Conservation (phyloP, 2,888 invertebrate genomes). For the Oscheius sp. region DNA sequence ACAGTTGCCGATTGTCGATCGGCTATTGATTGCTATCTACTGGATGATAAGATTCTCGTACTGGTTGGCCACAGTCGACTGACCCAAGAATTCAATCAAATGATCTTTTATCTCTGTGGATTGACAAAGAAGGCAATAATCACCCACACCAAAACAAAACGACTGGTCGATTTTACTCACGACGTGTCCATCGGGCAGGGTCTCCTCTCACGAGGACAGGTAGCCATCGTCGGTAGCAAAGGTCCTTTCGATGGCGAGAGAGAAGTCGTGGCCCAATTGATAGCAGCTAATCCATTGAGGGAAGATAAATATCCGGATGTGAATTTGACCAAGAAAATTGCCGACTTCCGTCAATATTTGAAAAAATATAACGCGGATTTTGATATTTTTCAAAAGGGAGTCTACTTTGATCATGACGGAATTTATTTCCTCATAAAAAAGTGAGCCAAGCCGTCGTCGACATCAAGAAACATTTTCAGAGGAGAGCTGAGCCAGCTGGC, state of each 20-base stretch:
- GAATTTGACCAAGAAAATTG: not conserved
- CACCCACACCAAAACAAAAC: not conserved
- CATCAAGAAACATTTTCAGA: not conserved
- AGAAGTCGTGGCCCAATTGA: not conserved
- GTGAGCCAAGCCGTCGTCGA: not conserved
- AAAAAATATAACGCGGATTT: not conserved
- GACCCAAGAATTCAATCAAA: not conserved
- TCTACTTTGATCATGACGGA: not conserved
- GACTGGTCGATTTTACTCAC: not conserved
- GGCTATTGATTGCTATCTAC: not conserved
- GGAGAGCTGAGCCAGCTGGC: not conserved
- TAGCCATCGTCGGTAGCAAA: not conserved
- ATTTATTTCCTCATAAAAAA: conserved; percentile 5
- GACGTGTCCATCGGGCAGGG: not conserved
- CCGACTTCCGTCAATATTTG: not conserved
- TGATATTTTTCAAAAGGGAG: not conserved
- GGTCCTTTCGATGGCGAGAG: not conserved
- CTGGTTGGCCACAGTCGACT: not conserved
- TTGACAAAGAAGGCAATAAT: not conserved
- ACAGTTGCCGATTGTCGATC: not conserved
- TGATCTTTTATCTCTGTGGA: conserved; percentile 3
- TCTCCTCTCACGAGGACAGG: not conserved
- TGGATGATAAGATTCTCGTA: not conserved
- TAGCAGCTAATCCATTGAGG: not conserved
- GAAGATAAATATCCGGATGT: not conserved